These are phyloP conservation scores for Chrysocyon brachyurus DNA, from an alignment of 2,797 vertebrate genomes.

Conservation along the genomic window DNA sequence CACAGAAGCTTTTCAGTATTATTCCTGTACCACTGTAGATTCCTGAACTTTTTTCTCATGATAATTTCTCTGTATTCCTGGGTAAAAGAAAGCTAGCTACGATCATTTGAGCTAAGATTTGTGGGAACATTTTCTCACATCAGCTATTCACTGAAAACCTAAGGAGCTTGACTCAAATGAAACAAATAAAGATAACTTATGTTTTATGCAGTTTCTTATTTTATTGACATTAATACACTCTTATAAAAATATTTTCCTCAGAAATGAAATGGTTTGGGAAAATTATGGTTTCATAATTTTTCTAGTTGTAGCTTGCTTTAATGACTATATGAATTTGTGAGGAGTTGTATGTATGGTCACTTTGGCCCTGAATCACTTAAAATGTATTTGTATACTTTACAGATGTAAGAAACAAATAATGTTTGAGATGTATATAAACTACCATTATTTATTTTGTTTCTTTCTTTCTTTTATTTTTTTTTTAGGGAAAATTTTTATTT, in stretches of 20 bases:
- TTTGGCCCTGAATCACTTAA: not conserved
- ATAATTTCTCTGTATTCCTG: constrained; percentile 33
- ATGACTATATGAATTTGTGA: not conserved
- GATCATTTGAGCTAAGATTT: not conserved
- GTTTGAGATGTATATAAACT: not conserved
- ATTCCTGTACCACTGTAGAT: not conserved
- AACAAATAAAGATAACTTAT: not conserved
- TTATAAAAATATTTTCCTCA: not conserved
- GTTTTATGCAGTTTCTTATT: not conserved
- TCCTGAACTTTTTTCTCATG: not conserved
- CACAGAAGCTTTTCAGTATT: not conserved
- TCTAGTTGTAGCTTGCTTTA: not conserved
- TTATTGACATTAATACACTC: not conserved
- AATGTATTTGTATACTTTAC: not conserved
- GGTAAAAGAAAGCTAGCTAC: not conserved
- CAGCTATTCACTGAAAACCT: not conserved
- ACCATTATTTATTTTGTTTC: not conserved
- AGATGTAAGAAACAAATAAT: not conserved
- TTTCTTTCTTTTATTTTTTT: not conserved
- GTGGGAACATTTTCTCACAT: not conserved
- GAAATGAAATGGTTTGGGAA: not conserved
- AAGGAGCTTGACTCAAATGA: not conserved
- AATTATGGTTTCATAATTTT: constrained; percentile 30
- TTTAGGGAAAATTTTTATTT: not conserved
- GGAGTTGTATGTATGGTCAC: not conserved